Evolutionary conservation across 2,888 invertebrate species (phyloP).

Genomic region (Ophion ventricosus): DNA sequence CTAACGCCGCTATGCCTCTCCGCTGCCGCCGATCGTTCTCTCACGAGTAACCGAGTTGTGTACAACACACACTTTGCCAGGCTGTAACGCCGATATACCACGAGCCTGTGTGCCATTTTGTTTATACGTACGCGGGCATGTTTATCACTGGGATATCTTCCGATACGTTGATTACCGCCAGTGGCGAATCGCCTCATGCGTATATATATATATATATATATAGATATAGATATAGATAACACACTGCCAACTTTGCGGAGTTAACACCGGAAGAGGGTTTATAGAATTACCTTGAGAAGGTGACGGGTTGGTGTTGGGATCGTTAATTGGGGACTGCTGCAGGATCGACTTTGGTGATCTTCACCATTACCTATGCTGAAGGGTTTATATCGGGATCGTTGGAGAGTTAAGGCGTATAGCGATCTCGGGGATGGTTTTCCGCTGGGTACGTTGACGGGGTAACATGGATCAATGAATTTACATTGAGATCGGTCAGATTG

Average conservation of each 20-base stretch:
- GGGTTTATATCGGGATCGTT: neutral
- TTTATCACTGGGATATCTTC: conserved; percentile 30
- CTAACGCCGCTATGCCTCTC: conserved; percentile 29
- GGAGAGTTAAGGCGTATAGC: neutral
- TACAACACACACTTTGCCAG: conserved; percentile 43
- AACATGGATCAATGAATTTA: neutral
- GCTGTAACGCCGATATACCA: conserved; percentile 35
- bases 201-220: no score
- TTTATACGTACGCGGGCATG: conserved; percentile 25
- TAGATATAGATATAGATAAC: no score
- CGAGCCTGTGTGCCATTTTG: conserved; percentile 36
- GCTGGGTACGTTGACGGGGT: neutral
- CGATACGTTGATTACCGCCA: conserved; percentile 48
- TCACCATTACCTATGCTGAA: neutral
- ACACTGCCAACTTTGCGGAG: conserved; percentile 1
- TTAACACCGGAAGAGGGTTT: conserved; percentile 10
- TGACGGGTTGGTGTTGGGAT: neutral
- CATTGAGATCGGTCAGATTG: neutral
- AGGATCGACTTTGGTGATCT: neutral
- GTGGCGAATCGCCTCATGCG: conserved; percentile 22
- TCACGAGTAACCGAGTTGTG: conserved; percentile 31
- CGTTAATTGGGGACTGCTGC: neutral
- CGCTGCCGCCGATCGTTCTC: conserved; percentile 19
- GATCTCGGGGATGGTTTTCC: neutral
- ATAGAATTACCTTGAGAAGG: neutral